Conservation (phyloP, 2,888 invertebrate genomes). For the Isoperla grammatica region DNA sequence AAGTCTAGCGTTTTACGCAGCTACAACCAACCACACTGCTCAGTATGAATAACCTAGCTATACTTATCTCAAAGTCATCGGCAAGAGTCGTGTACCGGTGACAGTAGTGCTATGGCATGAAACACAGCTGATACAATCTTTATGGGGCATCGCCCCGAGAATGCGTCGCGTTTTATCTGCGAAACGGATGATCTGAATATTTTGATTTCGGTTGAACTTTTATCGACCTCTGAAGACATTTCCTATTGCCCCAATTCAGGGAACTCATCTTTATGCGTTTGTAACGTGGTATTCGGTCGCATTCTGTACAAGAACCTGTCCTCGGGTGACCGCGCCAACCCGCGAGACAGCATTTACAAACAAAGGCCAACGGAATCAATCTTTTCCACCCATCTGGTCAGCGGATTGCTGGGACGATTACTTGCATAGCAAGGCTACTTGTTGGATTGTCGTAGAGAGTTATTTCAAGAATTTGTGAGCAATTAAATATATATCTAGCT, state of each 20-base stretch:
- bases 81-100: too few relatives aligned
- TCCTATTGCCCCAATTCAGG: constrained; percentile 3
- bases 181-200: too few relatives aligned
- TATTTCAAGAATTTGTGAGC: constrained; percentile 12
- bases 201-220: too few relatives aligned
- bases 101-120: too few relatives aligned
- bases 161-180: too few relatives aligned
- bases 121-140: too few relatives aligned
- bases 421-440: constrained; percentile 1
- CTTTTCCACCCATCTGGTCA: neutral
- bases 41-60: too few relatives aligned
- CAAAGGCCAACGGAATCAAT: neutral
- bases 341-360: neutral
- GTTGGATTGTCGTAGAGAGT: constrained; percentile 2
- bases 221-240: neutral
- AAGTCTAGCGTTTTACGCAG: too few relatives aligned
- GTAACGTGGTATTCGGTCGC: neutral
- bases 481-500: neutral
- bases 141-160: too few relatives aligned
- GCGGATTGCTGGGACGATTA: neutral
- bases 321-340: neutral
- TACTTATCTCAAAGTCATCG: too few relatives aligned
- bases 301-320: neutral
- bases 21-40: too few relatives aligned
- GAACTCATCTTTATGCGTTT: neutral